Base-by-base conservation (phyloP, 2,888 invertebrate species). In the Sarcophaga variegata region DNA sequence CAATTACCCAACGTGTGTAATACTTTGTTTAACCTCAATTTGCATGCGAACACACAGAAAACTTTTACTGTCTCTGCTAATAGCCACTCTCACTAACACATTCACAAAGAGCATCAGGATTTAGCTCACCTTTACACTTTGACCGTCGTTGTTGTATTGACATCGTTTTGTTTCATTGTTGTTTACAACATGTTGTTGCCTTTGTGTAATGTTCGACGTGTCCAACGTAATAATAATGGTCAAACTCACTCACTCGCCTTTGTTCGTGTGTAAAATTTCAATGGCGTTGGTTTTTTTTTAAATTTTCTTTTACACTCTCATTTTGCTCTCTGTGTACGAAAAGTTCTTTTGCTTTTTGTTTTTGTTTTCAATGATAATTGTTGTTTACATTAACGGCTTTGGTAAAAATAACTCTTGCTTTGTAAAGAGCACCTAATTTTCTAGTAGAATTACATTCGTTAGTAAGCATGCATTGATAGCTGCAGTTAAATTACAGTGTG, bases 11-110 rank as follows among this genome's bases (percentile, higher is more conserved):
- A 69, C 76, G 72, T 84, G 62, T 75, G 64, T 72, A 47, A 76
- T 66, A 82, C 76, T 80, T 71, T 75, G 81, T 75, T 47, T 62
- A 83, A 86, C 83, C 81, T 69, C 86, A 76, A 81, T 86, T 79
- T 83, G 66, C 80, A 83, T 67, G 67, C 27, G 67, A 66, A 60
- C 59, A 8, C n/a, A 47, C 25, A 17, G 37, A 10, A 37, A 37
- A 37, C 37, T 37, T 37, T 37, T 37, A 37, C 37, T 37, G 10
- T 37, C 37, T 2, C 37, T 37, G 37, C 37, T 37, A 37, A 37
- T 10, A 37, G 54, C 17, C 54, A 49, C 11, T 4, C 14, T 4
- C 54, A 54, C 54, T 14, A 22, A 59, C 20, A n/a, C 25, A 77
- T n/a, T 49, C 22, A 64, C n/a, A 37, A 37, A 37, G 37, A 37